Conservation (phyloP, 92 coral and sea anemone species). For the Parazoanthus darwini region DNA sequence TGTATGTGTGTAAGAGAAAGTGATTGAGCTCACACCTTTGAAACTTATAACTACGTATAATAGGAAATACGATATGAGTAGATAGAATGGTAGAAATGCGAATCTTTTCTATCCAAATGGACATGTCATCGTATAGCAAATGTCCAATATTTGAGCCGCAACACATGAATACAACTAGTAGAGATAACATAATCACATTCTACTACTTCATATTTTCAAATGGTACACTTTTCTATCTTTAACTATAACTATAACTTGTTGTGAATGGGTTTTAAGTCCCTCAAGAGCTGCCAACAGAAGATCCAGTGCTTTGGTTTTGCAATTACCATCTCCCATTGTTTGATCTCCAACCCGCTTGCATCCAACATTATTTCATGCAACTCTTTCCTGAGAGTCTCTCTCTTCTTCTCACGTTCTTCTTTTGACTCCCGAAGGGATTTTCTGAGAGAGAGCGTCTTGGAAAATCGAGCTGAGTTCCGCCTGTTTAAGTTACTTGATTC, state of each 20-base stretch:
- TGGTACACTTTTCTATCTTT: background rate
- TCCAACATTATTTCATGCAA: constrained; percentile 66
- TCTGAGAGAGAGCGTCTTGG: background rate
- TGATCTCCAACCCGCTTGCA: constrained; percentile 70
- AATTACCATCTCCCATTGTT: constrained; percentile 88
- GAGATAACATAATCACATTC: background rate
- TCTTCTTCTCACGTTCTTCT: constrained; percentile 42
- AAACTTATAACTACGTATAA: too few species aligned
- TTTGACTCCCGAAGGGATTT: constrained; percentile 36
- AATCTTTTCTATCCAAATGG: background rate
- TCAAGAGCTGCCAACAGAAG: constrained; percentile 91
- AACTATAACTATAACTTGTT: constrained; percentile 28
- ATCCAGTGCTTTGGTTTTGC: constrained; percentile 91
- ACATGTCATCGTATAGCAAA: too few species aligned
- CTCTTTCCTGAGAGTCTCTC: constrained; percentile 48
- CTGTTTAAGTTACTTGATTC: constrained; percentile 33
- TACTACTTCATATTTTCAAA: background rate
- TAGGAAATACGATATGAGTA: too few species aligned
- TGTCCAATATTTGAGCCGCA: background rate
- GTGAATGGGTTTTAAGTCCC: constrained; percentile 72
- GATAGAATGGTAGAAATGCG: background rate
- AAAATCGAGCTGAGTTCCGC: constrained; percentile 13
- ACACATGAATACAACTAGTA: too few species aligned
- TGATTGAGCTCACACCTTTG: too few species aligned
- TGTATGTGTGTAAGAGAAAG: too few species aligned